Evolutionary conservation across 2,797 vertebrate genomes (phyloP).

Genomic region (Nothura maculosa): DNA sequence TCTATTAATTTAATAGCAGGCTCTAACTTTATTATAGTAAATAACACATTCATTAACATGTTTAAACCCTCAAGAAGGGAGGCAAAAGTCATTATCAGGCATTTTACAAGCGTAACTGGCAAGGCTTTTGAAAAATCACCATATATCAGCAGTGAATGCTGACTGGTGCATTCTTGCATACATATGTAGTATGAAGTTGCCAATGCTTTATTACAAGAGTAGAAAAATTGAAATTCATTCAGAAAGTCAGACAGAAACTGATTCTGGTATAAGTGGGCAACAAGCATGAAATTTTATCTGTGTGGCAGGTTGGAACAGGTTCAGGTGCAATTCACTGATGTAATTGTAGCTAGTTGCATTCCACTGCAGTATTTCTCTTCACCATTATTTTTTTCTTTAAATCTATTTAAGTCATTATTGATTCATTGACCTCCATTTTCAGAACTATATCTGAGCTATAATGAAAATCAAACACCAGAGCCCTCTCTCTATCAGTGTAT

Average conservation of each 20-base stretch:
- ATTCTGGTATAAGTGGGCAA: background rate
- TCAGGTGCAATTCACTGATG: background rate
- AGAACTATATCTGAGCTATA: background rate
- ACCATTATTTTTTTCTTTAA: background rate
- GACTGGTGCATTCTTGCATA: background rate
- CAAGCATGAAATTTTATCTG: background rate
- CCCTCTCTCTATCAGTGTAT: background rate
- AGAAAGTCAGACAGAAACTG: background rate
- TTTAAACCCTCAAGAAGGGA: slow-evolving; percentile 57
- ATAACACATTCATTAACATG: slow-evolving; percentile 68
- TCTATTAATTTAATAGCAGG: slow-evolving; percentile 69
- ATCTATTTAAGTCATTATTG: background rate
- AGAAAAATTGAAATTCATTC: background rate
- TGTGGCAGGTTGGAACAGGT: background rate
- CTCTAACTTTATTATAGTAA: slow-evolving; percentile 61
- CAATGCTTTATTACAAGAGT: background rate
- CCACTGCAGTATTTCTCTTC: background rate
- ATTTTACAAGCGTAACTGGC: background rate
- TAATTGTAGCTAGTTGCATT: background rate
- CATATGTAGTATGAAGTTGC: background rate
- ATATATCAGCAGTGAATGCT: background rate
- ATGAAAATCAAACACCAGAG: background rate
- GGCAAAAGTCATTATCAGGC: slow-evolving; percentile 39
- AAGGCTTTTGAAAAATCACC: slow-evolving; percentile 18
- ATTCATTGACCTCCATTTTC: background rate